These are phyloP conservation scores for Eolophus roseicapilla DNA, from an alignment of 2,113 vertebrate species.

Conservation along the genomic window DNA sequence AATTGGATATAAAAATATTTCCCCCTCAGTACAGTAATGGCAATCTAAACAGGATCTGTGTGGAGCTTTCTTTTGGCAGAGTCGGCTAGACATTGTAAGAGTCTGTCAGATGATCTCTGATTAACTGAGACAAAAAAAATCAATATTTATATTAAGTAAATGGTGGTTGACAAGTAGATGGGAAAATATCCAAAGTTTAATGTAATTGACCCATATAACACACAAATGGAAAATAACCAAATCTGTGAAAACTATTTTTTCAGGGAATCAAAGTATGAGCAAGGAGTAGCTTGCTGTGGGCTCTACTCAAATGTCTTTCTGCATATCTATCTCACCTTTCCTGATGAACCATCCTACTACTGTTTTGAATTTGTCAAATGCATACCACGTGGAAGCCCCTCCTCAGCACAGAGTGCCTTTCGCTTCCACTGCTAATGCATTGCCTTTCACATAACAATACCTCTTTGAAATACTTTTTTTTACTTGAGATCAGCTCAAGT, in stretches of 20 bases:
- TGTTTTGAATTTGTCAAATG: not conserved
- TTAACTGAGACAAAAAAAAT: constrained; percentile 19
- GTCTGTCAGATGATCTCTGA: constrained; percentile 25
- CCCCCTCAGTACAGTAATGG: not conserved
- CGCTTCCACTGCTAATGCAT: not conserved
- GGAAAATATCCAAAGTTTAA: constrained; percentile 10
- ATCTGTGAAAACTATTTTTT: not conserved
- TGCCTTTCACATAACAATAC: not conserved
- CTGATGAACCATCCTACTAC: not conserved
- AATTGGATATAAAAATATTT: not conserved
- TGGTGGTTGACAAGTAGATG: not conserved
- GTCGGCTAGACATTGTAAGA: not conserved
- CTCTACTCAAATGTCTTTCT: not conserved
- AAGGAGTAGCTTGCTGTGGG: not conserved
- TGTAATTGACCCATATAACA: not conserved
- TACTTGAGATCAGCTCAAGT: not conserved
- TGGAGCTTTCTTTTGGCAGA: not conserved
- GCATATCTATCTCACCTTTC: not conserved
- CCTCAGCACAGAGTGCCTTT: not conserved
- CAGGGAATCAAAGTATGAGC: not conserved
- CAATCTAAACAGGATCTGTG: not conserved
- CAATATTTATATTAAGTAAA: constrained; percentile 45
- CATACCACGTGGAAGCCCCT: not conserved
- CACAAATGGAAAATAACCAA: not conserved
- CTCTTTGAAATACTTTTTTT: not conserved